Evolutionary conservation across 2,797 vertebrate genomes (phyloP).

Genomic region (Margarornis squamiger): DNA sequence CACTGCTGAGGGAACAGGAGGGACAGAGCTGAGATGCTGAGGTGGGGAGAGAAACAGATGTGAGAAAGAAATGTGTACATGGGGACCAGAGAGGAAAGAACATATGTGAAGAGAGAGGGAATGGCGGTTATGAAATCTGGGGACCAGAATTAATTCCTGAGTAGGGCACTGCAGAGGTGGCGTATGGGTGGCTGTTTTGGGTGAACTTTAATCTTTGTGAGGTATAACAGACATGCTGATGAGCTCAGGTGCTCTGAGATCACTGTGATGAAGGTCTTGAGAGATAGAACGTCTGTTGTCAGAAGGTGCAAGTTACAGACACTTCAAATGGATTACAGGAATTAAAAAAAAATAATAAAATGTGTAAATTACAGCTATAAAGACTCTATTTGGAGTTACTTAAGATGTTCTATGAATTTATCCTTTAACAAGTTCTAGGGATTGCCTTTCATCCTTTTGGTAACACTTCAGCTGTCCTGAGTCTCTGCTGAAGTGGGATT

Average conservation of each 20-base stretch:
- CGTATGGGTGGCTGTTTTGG: neutral
- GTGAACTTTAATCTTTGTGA: neutral
- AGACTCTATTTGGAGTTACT: neutral
- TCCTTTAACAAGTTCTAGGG: neutral
- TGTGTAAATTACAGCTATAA: neutral
- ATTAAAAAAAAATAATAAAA: constrained; percentile 4
- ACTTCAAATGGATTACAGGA: neutral
- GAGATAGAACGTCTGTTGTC: neutral
- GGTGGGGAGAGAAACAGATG: neutral
- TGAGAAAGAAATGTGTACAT: neutral
- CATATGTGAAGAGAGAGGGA: neutral
- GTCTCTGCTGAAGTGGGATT: neutral
- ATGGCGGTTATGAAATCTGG: neutral
- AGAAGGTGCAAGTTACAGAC: neutral
- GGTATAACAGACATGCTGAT: neutral
- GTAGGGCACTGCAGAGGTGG: neutral
- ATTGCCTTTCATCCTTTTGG: neutral
- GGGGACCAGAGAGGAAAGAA: neutral
- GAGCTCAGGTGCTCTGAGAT: neutral
- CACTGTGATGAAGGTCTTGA: neutral
- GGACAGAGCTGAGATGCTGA: neutral
- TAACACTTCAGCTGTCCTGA: neutral
- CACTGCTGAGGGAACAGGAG: neutral
- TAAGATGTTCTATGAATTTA: neutral
- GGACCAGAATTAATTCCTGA: neutral